Base-by-base conservation (phyloP, 2,113 vertebrate genomes). In the Synodontis membranacea region DNA sequence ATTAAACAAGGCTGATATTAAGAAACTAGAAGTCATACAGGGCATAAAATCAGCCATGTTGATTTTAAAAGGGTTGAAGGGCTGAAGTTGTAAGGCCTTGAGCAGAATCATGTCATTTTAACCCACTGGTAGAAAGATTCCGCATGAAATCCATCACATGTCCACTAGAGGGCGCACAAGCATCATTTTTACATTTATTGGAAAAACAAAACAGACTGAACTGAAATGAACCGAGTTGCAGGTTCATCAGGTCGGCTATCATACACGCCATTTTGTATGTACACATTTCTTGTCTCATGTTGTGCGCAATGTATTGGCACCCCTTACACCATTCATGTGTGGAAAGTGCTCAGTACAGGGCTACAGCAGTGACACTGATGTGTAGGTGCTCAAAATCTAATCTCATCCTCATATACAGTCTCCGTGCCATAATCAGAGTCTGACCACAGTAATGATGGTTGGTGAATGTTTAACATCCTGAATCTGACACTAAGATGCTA, bases 121-220 rank as follows among this genome's bases (percentile, higher is more conserved):
- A 82, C n/a, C n/a, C 19, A 11, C 34, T 25, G 23, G n/a, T 48
- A 25, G 23, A 17, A 39, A 44, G 5, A 17, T 5, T 10, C 60
- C 9, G 34, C 50, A 1, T 78, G 52, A 31, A 78, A 76, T 37
- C 1, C 23, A 19, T n/a, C 3, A 19, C n/a, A 14, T 46, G 23
- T 34, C 85, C 85, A 46, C 85, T 44, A 86, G 85, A 10, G 62
- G 85, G 85, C 64, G 19, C 34, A 50, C 62, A 23, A 74, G 80
- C 34, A 25, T 39, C 56, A 60, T 46, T 28, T 23, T 58, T n/a
- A n/a, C n/a, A n/a, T n/a, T n/a, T n/a, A n/a, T n/a, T 15, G 2
- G 28, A 15, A 17, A 14, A 66, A 12, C 60, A 44, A 52, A 19
- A 60, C n/a, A 54, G 31, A 39, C n/a, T n/a, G n/a, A 25, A 76